Percentiles rank a stretch among this genome's conserved stretches.
phyloP scores from a whole-genome alignment of 2,888 invertebrate genomes.

The Drosophila multiciliata region DNA sequence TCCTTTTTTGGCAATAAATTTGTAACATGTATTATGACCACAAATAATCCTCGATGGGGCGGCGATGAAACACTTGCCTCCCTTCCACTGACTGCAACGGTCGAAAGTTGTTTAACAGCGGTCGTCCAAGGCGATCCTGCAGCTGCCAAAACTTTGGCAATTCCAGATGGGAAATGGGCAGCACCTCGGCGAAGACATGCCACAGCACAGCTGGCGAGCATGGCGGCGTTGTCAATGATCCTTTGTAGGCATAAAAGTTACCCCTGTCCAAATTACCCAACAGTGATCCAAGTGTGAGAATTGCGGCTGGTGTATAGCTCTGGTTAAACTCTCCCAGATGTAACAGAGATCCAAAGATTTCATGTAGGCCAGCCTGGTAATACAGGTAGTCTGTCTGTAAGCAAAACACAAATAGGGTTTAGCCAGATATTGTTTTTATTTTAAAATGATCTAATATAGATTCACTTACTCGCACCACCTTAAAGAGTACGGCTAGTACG shows the following conservation, averaged over 20 bases:
- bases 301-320: constrained; percentile 55
- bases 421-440: background rate
- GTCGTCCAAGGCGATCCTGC: constrained; percentile 51
- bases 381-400: constrained; percentile 41
- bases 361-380: constrained; percentile 69
- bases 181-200: constrained; percentile 88
- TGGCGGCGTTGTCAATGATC: constrained; percentile 90
- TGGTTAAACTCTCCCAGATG: constrained; percentile 68
- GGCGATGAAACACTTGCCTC: constrained; percentile 71
- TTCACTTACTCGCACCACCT: constrained; percentile 83
- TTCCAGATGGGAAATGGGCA: constrained; percentile 84
- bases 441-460: too few species aligned
- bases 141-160: constrained; percentile 79
- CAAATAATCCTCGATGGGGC: constrained; percentile 82
- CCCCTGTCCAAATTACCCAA: constrained; percentile 73
- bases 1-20: constrained; percentile 33
- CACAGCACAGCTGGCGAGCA: constrained; percentile 90
- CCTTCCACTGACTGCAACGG: constrained; percentile 68
- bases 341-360: constrained; percentile 67
- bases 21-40: constrained; percentile 40
- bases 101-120: constrained; percentile 70
- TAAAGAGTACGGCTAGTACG: constrained; percentile 88
- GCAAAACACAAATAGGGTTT: background rate
- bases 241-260: constrained; percentile 84
- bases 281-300: constrained; percentile 74